Evolutionary conservation across 2,113 vertebrate genomes (phyloP).

Genomic region (Carlito syrichta): DNA sequence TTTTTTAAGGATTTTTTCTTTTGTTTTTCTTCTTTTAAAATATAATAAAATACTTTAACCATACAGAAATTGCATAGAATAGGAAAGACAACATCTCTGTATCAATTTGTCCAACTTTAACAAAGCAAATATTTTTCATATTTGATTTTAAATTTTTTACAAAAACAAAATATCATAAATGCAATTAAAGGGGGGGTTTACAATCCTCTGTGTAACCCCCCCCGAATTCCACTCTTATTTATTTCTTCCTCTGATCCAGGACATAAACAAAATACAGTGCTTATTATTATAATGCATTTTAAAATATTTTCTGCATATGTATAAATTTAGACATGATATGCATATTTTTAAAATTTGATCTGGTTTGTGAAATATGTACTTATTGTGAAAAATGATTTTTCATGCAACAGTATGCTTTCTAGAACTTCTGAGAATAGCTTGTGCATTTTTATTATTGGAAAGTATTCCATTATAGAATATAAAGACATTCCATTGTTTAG

Average conservation of each 20-base stretch:
- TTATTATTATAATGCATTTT: background rate
- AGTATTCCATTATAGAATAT: background rate
- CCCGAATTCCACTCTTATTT: background rate
- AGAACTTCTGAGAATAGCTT: background rate
- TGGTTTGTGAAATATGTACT: background rate
- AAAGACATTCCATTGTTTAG: background rate
- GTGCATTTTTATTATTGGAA: background rate
- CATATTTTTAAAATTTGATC: background rate
- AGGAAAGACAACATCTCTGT: background rate
- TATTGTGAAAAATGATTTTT: background rate
- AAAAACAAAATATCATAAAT: background rate
- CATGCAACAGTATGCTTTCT: background rate
- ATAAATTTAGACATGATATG: background rate
- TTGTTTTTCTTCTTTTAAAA: background rate
- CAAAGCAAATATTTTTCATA: background rate
- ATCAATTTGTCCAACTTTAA: background rate
- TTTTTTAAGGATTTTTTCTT: background rate
- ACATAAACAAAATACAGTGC: background rate
- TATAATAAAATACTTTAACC: background rate
- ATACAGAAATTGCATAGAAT: background rate
- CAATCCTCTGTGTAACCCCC: background rate
- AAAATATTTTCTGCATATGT: background rate
- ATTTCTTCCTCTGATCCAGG: background rate
- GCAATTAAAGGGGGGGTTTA: too few species aligned
- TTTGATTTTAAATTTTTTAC: background rate